These are phyloP conservation scores for Thereuonema tuberculata DNA, from an alignment of 1,140 invertebrate genomes.

Conservation along the genomic window DNA sequence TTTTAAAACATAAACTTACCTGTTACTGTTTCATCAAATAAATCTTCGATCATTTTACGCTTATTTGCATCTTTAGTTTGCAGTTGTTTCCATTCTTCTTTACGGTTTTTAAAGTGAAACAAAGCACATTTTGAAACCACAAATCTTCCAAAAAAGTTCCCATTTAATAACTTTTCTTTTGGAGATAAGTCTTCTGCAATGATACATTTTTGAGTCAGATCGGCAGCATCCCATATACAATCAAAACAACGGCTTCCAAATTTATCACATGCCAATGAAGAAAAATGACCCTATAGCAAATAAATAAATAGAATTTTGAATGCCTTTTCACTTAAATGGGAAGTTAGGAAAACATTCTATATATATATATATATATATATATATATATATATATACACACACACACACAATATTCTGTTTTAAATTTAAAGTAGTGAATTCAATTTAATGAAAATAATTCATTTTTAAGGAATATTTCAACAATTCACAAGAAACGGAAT, in stretches of 20 bases:
- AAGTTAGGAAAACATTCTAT: no score
- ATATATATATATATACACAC: no score
- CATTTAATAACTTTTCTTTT: background rate
- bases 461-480: no score
- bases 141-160: background rate
- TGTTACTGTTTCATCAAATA: no score
- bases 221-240: background rate
- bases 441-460: no score
- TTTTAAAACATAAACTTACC: no score
- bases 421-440: no score
- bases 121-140: background rate
- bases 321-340: no score
- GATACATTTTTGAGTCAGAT: background rate
- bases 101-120: background rate
- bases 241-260: slow-evolving; percentile 8
- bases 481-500: no score
- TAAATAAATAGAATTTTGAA: background rate
- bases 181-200: slow-evolving; percentile 4
- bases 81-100: slow-evolving; percentile 3
- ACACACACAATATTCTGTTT: no score
- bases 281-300: background rate
- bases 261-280: slow-evolving; percentile 1
- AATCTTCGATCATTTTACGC: background rate
- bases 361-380: no score
- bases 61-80: background rate